A percentile compares a stretch with the other conserved stretches of the same genome.
Evolutionary conservation across 2,113 vertebrate species (phyloP).

Genomic region (Trochalopteron elliotii): DNA sequence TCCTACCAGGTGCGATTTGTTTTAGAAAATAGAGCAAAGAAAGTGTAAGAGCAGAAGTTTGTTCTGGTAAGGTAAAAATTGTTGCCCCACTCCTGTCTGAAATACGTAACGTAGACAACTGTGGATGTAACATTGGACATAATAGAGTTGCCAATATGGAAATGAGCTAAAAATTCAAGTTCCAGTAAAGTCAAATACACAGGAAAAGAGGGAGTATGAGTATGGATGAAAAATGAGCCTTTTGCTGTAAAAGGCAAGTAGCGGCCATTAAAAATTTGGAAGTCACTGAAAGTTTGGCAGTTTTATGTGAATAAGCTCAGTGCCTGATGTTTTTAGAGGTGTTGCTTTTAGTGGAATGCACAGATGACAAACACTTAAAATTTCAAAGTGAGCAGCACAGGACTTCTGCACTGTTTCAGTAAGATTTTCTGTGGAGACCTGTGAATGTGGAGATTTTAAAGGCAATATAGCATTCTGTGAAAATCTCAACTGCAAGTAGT

Average conservation of each 20-base stretch:
- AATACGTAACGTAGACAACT: accelerated
- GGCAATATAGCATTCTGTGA: background rate
- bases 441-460: background rate
- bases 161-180: background rate
- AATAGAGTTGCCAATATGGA: background rate
- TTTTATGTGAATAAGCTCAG: background rate
- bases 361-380: background rate
- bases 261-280: background rate
- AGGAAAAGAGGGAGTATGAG: background rate
- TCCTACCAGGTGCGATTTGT: accelerated
- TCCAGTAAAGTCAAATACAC: background rate
- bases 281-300: background rate
- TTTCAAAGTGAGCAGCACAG: background rate
- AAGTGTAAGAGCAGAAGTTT: background rate
- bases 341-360: background rate
- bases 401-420: background rate
- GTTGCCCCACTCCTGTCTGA: background rate
- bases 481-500: background rate
- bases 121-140: background rate
- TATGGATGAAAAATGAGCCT: background rate
- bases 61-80: background rate
- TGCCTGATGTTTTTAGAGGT: background rate
- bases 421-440: background rate
- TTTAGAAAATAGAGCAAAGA: background rate
- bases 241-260: background rate